Evolutionary conservation across 2,113 vertebrate genomes (phyloP).

Genomic region (Chaetorhynchus papuensis): DNA sequence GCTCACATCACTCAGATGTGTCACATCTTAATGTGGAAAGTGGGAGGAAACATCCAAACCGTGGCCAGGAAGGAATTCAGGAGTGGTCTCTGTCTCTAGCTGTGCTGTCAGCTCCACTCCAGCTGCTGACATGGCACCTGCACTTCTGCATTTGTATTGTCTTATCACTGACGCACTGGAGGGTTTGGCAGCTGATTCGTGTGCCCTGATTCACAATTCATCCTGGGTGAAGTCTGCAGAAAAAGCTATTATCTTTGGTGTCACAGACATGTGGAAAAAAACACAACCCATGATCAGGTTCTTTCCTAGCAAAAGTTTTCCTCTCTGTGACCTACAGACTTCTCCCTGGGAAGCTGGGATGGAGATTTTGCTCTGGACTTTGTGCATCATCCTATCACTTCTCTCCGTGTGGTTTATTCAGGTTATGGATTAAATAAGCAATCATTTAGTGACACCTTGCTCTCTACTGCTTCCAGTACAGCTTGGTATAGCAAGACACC

Average conservation of each 20-base stretch:
- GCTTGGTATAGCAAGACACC: not conserved
- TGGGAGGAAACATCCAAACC: not conserved
- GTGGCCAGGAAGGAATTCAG: not conserved
- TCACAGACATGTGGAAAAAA: accelerated
- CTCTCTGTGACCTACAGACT: not conserved
- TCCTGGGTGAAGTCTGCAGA: not conserved
- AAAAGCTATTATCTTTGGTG: not conserved
- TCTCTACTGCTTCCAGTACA: not conserved
- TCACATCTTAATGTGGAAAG: not conserved
- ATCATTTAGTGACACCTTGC: not conserved
- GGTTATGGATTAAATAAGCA: not conserved
- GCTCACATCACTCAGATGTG: not conserved
- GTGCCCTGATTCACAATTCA: not conserved
- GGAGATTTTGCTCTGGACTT: not conserved
- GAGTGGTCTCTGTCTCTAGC: not conserved
- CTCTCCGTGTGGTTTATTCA: not conserved
- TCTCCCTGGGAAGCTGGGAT: not conserved
- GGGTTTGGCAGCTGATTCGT: slow-evolving; percentile 23
- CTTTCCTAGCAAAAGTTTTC: not conserved
- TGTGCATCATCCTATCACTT: not conserved
- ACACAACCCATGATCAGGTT: accelerated
- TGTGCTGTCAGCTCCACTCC: not conserved
- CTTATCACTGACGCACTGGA: not conserved
- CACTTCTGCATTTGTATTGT: not conserved
- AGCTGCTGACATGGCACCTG: not conserved